Base-by-base conservation (phyloP, 2,888 invertebrate species). In the Heteromyza rotundicornis region DNA sequence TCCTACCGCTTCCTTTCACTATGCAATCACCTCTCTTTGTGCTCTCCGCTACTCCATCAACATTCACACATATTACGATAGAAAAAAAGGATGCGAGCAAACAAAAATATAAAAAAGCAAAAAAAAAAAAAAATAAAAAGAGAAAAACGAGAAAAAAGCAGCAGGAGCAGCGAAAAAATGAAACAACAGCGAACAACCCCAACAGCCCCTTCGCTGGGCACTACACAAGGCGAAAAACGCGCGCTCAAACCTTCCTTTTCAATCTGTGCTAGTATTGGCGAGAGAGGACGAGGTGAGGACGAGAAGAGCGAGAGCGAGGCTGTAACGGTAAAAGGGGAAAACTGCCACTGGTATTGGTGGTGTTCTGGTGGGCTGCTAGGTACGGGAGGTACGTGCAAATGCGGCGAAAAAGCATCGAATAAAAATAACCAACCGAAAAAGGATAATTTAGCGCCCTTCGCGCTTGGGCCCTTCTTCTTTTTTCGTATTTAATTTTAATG, bases 371-470 rank as follows among this genome's bases (percentile, higher is more conserved):
- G 40, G 12, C 14, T 40, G 40, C 2, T 40, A n/a, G n/a, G 36
- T 32, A 19, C 27, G 16, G 51, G 17, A 27, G 53, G 19, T 16
- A n/a, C n/a, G n/a, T 24, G 53, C n/a, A 19, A 32, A 17, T 16
- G 54, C 54, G 54, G 36, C 20, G 27, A 35, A 17, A 57, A 23
- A 47, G 49, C 40, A 7, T 58, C 65, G 65, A 63, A 65, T 64
- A 69, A 70, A 73, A 70, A 70, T 70, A 71, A 69, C 68, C 69
- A 70, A 75, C 66, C 70, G 68, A 71, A 71, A 73, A 74, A 73
- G 71, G 70, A 74, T 72, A 72, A 69, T 64, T 68, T 68, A 62
- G 66, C 66, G 68, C 64, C 68, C 60, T 57, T 44, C 24, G 12
- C 22, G 3, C 24, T 17, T 32, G 12, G 12, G 23, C 3, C n/a